Conservation (phyloP, 2,888 invertebrate genomes). For the Aphidius colemani region DNA sequence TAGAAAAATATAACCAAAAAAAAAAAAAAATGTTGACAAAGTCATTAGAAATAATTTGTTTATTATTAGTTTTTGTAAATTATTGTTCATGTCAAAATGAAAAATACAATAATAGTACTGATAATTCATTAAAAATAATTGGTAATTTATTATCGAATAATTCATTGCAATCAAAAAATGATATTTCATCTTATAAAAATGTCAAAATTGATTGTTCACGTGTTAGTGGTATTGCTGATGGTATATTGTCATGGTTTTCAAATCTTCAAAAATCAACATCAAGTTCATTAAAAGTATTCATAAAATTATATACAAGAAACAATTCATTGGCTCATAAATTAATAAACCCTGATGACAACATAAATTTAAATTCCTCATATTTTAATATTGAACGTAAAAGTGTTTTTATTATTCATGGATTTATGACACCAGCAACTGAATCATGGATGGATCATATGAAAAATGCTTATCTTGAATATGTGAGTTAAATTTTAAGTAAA, state of each 20-base stretch:
- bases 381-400: conserved; percentile 63
- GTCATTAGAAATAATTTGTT: too few relatives aligned
- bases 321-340: conserved; percentile 59
- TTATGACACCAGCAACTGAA: conserved; percentile 66
- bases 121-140: too few relatives aligned
- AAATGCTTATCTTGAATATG: conserved; percentile 64
- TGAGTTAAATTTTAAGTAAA: conserved; percentile 41
- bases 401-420: conserved; percentile 68
- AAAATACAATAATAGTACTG: not conserved
- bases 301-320: conserved; percentile 48
- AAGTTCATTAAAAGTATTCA: not conserved
- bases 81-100: not conserved
- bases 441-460: conserved; percentile 67
- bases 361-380: conserved; percentile 65
- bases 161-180: not conserved
- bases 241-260: conserved; percentile 56
- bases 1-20: too few relatives aligned
- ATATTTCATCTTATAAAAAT: not conserved
- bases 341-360: conserved; percentile 60
- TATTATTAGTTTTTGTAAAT: not conserved
- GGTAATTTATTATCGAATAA: too few relatives aligned
- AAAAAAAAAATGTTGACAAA: too few relatives aligned
- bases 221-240: conserved; percentile 56
- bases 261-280: not conserved
- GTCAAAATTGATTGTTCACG: conserved; percentile 63